Evolutionary conservation across 2,888 invertebrate species (phyloP), one percentile per base, ranked within the genome.

Genomic region (Pammene aurita): DNA sequence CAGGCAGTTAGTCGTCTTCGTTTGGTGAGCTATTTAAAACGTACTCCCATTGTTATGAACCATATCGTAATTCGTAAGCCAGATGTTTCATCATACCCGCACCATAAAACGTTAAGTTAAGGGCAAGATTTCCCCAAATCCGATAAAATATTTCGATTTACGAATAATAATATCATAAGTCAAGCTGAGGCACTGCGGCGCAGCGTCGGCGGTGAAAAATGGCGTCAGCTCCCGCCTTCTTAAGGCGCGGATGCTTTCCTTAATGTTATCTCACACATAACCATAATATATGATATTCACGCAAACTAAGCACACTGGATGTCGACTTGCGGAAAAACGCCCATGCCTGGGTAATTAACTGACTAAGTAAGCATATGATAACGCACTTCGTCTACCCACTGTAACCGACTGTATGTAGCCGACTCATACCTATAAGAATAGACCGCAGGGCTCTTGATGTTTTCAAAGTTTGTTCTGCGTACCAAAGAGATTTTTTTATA

Each of bases 161-260:
- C 68, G 68, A 63, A 68, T 68, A 68, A 68, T 68, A 68, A 64
- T 68, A 58, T 46, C 68, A 68, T 68, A 68, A 68, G 52, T 68
- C 63, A 68, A 10, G 57, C 41, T 60, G 50, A 60, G 72, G 69
- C 56, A 73, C 66, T 72, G 69, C 71, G 26, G 26, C 71, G 76
- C 48, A 57, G 50, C 16, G 58, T 67, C 35, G 70, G 62, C 69
- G 68, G 72, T 78, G 76, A 79, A 74, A 77, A 72, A 78, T 75
- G 63, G 73, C 58, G 18, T 50, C 78, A 73, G 75, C 78, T 72
- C 73, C 73, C 72, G 60, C 1, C 9, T 16, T 54, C 46, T 26
- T 58, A 42, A 13, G 18, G 18, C 18, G 18, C 16, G 13, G 50
- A 5, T 50, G 26, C 0, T 1, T 0, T 18, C 18, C 4, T 18